Conservation (phyloP, 1,140 invertebrate species). For the Sipha flava region DNA sequence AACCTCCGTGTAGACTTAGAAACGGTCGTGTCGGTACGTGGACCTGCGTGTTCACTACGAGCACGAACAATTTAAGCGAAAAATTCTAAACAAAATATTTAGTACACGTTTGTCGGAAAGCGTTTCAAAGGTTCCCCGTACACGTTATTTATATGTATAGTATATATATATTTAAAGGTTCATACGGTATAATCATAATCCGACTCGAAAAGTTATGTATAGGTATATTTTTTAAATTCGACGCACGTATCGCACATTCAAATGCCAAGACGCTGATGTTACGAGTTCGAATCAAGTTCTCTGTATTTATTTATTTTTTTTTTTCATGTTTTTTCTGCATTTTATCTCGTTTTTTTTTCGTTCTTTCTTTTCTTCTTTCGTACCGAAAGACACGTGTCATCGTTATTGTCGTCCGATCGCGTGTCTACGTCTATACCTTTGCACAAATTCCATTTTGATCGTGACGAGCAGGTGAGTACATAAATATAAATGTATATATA, state of each 20-base stretch:
- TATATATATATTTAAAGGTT: neutral
- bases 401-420: neutral
- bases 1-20: neutral
- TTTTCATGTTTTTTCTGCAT: too few species aligned
- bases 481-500: too few species aligned
- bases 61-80: slow-evolving; percentile 1
- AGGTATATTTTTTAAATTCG: neutral
- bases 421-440: neutral
- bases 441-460: neutral
- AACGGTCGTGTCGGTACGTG: neutral
- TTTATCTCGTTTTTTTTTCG: too few species aligned
- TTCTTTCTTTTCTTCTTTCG: neutral
- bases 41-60: neutral
- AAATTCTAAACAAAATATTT: slow-evolving; percentile 14
- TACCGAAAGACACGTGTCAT: neutral
- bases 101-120: neutral
- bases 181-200: neutral
- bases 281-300: neutral
- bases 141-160: neutral
- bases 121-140: neutral
- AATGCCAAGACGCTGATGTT: neutral
- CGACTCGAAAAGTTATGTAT: neutral
- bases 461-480: neutral
- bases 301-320: neutral
- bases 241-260: neutral